A percentile compares a stretch with the other conserved stretches of the same genome.
These are phyloP conservation scores for Micromussa lordhowensis DNA, from an alignment of 92 coral and sea anemone genomes.

Conservation along the genomic window DNA sequence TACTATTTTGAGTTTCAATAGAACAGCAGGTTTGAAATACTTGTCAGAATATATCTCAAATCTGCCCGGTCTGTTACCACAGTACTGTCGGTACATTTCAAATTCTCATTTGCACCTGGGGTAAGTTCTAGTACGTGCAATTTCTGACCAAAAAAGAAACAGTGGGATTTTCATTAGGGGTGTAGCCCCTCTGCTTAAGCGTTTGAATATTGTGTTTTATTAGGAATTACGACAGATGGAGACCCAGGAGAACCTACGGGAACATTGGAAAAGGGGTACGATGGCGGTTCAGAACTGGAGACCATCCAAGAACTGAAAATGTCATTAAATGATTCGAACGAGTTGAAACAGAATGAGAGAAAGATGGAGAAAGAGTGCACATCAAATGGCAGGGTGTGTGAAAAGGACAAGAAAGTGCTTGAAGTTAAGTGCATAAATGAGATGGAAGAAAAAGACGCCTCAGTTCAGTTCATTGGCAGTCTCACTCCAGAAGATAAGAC, in stretches of 20 bases:
- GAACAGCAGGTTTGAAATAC: no score
- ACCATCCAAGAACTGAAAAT: neutral
- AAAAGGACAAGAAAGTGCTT: neutral
- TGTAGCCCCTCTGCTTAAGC: neutral
- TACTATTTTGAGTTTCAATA: no score
- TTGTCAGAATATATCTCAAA: no score
- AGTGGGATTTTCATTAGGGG: neutral
- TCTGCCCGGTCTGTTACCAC: no score
- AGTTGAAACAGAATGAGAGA: neutral
- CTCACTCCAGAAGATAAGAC: neutral
- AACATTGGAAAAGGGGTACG: constrained; percentile 2
- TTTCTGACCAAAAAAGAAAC: no score
- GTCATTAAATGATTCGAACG: neutral
- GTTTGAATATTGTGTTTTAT: neutral
- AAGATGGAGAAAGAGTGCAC: neutral
- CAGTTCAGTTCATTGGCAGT: neutral
- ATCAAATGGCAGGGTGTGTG: neutral
- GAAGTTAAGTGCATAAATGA: neutral
- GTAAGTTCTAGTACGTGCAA: no score
- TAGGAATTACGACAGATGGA: neutral
- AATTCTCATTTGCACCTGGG: no score
- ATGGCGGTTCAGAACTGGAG: constrained; percentile 14
- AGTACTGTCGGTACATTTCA: no score
- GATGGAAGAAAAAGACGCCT: neutral
- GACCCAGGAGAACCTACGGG: neutral